These are phyloP conservation scores for Hoplostethus atlanticus DNA, from an alignment of 2,797 vertebrate genomes.

Conservation along the genomic window DNA sequence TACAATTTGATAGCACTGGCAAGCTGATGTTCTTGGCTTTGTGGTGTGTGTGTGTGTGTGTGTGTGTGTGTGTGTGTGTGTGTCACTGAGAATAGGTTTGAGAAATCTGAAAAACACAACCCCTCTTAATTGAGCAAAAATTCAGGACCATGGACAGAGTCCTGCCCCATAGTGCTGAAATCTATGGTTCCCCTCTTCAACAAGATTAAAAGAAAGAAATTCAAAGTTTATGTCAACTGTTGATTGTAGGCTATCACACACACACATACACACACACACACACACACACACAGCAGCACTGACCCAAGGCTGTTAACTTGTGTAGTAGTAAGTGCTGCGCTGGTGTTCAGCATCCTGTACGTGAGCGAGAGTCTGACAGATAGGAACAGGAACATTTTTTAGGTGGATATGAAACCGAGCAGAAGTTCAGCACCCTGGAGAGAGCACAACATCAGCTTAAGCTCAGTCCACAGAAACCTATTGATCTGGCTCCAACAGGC, in stretches of 20 bases:
- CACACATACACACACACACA: not conserved
- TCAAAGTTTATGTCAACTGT: too few relatives aligned
- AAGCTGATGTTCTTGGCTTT: not conserved
- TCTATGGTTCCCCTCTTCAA: too few relatives aligned
- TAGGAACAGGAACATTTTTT: too few relatives aligned
- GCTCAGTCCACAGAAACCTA: not conserved
- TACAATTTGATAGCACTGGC: not conserved
- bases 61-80: too few relatives aligned
- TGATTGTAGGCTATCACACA: too few relatives aligned
- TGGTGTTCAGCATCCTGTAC: too few relatives aligned
- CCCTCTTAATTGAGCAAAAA: not conserved
- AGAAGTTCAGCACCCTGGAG: conserved; percentile 6
- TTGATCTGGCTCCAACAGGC: not conserved
- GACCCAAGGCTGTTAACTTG: too few relatives aligned
- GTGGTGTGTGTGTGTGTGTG: too few relatives aligned
- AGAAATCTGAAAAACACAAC: not conserved
- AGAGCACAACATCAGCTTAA: not conserved
- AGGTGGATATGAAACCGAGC: too few relatives aligned
- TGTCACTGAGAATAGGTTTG: not conserved
- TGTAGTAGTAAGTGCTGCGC: too few relatives aligned
- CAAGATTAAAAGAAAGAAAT: too few relatives aligned
- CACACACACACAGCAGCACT: not conserved
- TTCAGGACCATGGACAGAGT: conserved; percentile 10
- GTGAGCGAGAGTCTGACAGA: too few relatives aligned
- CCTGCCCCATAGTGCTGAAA: not conserved